These are phyloP conservation scores for Morpho helenor DNA, from an alignment of 2,888 invertebrate species.

Conservation along the genomic window DNA sequence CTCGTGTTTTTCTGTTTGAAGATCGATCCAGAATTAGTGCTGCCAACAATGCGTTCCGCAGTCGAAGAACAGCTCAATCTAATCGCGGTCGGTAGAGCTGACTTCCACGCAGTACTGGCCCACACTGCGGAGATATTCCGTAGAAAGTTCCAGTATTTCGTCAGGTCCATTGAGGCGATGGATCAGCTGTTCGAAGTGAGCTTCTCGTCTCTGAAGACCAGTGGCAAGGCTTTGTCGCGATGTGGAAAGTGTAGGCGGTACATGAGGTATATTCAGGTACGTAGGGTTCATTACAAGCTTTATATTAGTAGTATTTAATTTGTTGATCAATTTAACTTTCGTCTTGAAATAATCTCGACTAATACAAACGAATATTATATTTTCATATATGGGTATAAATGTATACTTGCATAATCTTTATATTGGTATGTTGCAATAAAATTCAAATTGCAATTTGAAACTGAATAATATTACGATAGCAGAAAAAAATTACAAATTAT, in stretches of 20 bases:
- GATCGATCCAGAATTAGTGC: slow-evolving; percentile 97
- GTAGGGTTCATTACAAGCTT: background rate
- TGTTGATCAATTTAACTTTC: too few species aligned
- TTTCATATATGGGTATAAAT: too few species aligned
- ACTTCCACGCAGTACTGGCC: slow-evolving; percentile 91
- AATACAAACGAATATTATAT: too few species aligned
- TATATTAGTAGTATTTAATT: too few species aligned
- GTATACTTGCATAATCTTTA: too few species aligned
- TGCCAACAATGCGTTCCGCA: slow-evolving; percentile 98
- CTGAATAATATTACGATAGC: too few species aligned
- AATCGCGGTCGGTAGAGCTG: slow-evolving; percentile 94
- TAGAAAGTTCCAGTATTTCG: slow-evolving; percentile 97
- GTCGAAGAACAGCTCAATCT: slow-evolving; percentile 97
- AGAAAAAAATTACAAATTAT: too few species aligned
- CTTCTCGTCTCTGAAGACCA: slow-evolving; percentile 96
- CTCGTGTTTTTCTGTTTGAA: slow-evolving; percentile 39
- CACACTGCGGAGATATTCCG: slow-evolving; percentile 97
- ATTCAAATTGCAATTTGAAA: too few species aligned
- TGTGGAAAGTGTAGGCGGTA: slow-evolving; percentile 97
- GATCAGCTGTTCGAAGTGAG: slow-evolving; percentile 97
- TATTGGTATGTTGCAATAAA: too few species aligned
- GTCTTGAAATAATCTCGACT: too few species aligned
- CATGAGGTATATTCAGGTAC: slow-evolving; percentile 94
- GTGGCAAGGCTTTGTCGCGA: slow-evolving; percentile 95
- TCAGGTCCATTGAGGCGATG: slow-evolving; percentile 95